A percentile compares a stretch with the other conserved stretches of the same genome.
These are phyloP conservation scores for Hippocampus kuda DNA, from an alignment of 2,797 vertebrate species.

Conservation along the genomic window DNA sequence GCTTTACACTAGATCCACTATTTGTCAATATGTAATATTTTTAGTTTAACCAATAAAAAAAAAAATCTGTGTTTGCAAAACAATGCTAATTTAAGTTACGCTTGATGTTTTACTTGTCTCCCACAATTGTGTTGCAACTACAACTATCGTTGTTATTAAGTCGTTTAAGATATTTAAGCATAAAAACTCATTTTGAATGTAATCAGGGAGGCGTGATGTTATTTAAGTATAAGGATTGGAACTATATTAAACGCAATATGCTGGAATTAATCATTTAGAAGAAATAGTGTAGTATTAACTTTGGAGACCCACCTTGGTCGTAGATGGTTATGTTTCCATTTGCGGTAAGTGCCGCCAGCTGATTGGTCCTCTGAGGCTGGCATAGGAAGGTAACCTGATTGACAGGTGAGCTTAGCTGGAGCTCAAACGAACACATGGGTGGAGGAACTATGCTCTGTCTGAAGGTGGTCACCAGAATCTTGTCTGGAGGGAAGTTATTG, in stretches of 20 bases:
- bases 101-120: no score
- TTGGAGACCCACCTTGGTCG: slow-evolving; percentile 61
- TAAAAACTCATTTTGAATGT: no score
- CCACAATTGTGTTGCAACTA: no score
- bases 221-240: no score
- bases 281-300: neutral
- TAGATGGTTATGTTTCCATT: slow-evolving; percentile 72
- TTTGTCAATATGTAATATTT: no score
- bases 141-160: no score
- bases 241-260: neutral
- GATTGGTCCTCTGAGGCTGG: slow-evolving; percentile 61
- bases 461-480: slow-evolving; percentile 82
- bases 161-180: no score
- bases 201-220: no score
- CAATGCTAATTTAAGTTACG: no score
- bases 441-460: slow-evolving; percentile 81
- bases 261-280: neutral
- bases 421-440: slow-evolving; percentile 81
- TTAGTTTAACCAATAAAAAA: no score
- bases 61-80: no score
- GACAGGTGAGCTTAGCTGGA: slow-evolving; percentile 69
- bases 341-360: slow-evolving; percentile 76
- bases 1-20: no score
- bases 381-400: slow-evolving; percentile 80
- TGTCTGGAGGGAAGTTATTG: slow-evolving; percentile 58